Evolutionary conservation across 92 coral and sea anemone genomes (phyloP).

Genomic region (Siderastrea radians): DNA sequence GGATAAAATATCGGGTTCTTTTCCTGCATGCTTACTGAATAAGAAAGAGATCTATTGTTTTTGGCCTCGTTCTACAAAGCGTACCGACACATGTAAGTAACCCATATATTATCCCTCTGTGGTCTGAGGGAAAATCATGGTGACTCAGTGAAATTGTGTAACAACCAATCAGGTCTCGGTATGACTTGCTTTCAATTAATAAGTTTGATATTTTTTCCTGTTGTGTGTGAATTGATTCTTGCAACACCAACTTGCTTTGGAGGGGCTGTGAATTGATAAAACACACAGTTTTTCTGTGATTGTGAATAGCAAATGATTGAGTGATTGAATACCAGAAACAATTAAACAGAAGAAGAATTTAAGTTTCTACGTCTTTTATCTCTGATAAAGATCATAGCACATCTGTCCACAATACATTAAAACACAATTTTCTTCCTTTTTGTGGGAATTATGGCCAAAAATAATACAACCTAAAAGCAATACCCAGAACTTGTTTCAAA

Average conservation of each 20-base stretch:
- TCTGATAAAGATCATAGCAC: no score
- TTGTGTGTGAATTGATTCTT: neutral
- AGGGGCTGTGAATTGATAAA: no score
- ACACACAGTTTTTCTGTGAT: no score
- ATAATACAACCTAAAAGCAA: no score
- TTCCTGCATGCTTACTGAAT: neutral
- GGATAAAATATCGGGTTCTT: neutral
- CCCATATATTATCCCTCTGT: neutral
- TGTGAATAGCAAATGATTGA: neutral
- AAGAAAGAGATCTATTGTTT: neutral
- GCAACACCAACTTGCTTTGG: no score
- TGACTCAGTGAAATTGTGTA: slow-evolving; percentile 5
- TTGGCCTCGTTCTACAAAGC: neutral
- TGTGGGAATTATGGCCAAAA: no score
- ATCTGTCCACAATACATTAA: no score
- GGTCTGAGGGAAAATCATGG: neutral
- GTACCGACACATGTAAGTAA: neutral
- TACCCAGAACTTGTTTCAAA: no score
- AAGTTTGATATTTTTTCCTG: slow-evolving; percentile 22
- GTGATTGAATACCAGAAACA: no score
- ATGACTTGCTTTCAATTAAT: neutral
- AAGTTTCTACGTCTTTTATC: no score
- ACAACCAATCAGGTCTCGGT: neutral
- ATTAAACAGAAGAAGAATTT: no score
- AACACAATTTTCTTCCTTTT: no score